Evolutionary conservation across 1,140 invertebrate species (phyloP).

Genomic region (Drosophila nasuta): DNA sequence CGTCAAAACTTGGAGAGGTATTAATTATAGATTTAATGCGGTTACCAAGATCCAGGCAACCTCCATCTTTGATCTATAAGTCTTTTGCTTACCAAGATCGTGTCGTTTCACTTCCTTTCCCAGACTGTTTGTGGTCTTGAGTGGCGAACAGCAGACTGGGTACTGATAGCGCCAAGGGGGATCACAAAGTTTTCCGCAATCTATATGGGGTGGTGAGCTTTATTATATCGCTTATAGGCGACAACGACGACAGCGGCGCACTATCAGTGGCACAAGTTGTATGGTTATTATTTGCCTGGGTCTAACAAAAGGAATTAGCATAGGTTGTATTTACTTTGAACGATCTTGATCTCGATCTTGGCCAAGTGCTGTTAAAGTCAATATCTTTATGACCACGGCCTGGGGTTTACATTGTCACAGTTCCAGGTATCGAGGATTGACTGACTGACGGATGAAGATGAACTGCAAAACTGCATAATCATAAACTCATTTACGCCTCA

Average conservation of each 20-base stretch:
- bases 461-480: constrained; percentile 55
- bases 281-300: constrained; percentile 3
- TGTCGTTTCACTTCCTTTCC: neutral
- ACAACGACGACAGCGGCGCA: too few species aligned
- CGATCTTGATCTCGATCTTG: constrained; percentile 16
- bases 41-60: too few species aligned
- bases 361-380: constrained; percentile 62
- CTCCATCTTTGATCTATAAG: neutral
- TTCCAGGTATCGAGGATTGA: constrained; percentile 39
- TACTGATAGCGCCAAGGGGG: constrained; percentile 24
- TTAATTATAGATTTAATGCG: too few species aligned
- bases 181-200: constrained; percentile 14
- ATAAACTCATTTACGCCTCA: constrained; percentile 48
- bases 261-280: constrained; percentile 4
- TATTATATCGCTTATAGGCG: neutral
- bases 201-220: constrained; percentile 8
- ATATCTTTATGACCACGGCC: constrained; percentile 65
- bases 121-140: neutral
- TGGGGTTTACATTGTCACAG: constrained; percentile 41
- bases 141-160: neutral
- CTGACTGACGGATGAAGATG: neutral
- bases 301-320: constrained; percentile 5
- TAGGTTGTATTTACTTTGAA: constrained; percentile 23
- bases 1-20: too few species aligned
- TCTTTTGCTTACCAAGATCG: neutral